phyloP scores from a whole-genome alignment of 2,113 vertebrate species.

The Muntiacus muntjak region DNA sequence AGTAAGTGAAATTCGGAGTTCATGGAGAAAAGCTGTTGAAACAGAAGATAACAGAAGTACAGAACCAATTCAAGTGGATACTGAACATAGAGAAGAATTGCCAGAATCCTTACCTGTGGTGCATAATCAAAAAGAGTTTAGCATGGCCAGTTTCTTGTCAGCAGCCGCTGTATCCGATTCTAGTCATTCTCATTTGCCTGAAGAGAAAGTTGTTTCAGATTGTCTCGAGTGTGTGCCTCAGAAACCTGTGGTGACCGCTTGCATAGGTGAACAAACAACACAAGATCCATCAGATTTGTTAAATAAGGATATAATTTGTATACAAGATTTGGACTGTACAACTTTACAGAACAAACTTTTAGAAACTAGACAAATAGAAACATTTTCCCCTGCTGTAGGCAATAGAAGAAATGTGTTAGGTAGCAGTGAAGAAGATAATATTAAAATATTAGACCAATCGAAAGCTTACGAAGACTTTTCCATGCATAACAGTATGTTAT shows the following conservation, averaged over 20 bases:
- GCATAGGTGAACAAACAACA: neutral
- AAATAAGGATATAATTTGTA: neutral
- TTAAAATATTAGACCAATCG: neutral
- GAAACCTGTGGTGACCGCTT: neutral
- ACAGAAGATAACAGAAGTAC: conserved; percentile 15
- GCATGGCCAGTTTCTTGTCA: neutral
- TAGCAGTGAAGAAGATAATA: neutral
- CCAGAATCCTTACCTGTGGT: neutral
- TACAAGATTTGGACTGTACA: neutral
- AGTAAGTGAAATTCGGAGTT: conserved; percentile 82
- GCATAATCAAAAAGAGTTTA: neutral
- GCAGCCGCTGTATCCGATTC: neutral
- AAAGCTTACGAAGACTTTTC: neutral
- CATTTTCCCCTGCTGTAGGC: neutral
- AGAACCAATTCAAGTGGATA: conserved; percentile 9
- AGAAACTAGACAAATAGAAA: neutral
- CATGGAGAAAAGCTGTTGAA: conserved; percentile 79
- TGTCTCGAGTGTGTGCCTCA: neutral
- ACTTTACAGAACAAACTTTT: neutral
- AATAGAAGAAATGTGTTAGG: neutral
- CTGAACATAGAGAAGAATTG: neutral
- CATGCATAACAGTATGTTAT: neutral
- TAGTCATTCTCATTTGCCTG: neutral
- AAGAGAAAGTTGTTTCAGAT: neutral
- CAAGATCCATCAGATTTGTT: neutral